Base-by-base conservation (phyloP, 2,888 invertebrate genomes). In the Diachrysia chrysitis region DNA sequence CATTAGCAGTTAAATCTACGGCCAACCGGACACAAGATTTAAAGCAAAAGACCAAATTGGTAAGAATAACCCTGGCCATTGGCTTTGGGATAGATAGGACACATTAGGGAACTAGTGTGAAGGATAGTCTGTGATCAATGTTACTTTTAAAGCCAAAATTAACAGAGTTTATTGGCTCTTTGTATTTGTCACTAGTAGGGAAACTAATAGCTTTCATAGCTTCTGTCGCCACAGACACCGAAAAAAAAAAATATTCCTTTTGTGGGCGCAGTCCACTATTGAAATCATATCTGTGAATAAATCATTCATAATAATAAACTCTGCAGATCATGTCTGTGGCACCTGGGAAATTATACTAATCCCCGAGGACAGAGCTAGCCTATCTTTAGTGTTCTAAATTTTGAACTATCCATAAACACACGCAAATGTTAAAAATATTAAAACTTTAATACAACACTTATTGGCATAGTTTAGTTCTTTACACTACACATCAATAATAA, bases 41-140 rank as follows among this genome's bases (percentile, higher is more conserved):
- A 4, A 42, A n/a, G 6, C 42, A 42, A 42, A 42, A 42, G 42
- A 42, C 42, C n/a, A 16, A 42, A 42, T 42, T 42, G 42, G 42
- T 42, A 42, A 42, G 42, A 42, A 42, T 42, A 42, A 42, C 42
- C 42, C 42, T 42, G 42, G 42, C 42, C 42, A n/a, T n/a, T n/a
- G 42, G 42, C 42, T n/a, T n/a, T 42, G 42, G 42, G 42, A 42
- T n/a, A 42, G 42, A 42, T 42, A 42, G 42, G 42, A 42, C 42
- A 42, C 42, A n/a, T n/a, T 42, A 42, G 42, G n/a, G 42, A 16
- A 5, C 6, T n/a, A 42, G 42, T 16, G 7, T 5, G 6, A n/a
- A 6, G 42, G n/a, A 42, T n/a, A 42, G 42, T 37, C 14, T 37
- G 37, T 4, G 42, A 42, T n/a, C n/a, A 42, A 42, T 37, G 14